These are phyloP conservation scores for Palythoa grandis DNA, from an alignment of 92 coral and sea anemone genomes.

Conservation along the genomic window DNA sequence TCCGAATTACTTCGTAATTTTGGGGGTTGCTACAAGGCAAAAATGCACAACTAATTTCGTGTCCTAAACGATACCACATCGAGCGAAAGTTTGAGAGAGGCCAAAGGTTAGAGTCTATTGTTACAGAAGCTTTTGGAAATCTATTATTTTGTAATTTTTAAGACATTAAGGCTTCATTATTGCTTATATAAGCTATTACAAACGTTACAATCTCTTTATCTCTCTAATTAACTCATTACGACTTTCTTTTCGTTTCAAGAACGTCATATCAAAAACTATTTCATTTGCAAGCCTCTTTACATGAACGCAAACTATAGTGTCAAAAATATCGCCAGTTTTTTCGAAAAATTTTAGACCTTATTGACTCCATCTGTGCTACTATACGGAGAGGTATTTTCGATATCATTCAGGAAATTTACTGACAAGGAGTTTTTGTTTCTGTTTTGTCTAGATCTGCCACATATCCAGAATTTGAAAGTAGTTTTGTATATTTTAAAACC, in stretches of 20 bases:
- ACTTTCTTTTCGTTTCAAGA: neutral
- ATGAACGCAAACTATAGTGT: neutral
- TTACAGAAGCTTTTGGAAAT: conserved; percentile 28
- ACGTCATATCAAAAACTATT: neutral
- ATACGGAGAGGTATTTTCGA: conserved; percentile 10
- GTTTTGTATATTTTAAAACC: conserved; percentile 4
- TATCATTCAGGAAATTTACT: neutral
- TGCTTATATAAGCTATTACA: conserved; percentile 3
- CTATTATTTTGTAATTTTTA: conserved; percentile 38
- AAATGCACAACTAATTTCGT: conserved; percentile 14
- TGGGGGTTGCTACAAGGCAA: neutral
- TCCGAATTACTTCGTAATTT: conserved; percentile 35
- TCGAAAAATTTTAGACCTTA: neutral
- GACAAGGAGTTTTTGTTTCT: conserved; percentile 20
- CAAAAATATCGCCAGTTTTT: neutral
- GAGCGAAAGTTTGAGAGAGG: neutral
- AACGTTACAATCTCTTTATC: conserved; percentile 35
- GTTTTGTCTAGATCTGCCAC: conserved; percentile 26
- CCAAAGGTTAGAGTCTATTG: conserved; percentile 13
- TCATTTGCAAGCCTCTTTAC: neutral
- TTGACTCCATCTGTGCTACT: neutral
- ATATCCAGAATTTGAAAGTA: neutral
- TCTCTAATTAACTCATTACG: conserved; percentile 15
- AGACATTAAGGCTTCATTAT: conserved; percentile 29
- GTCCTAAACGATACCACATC: conserved; percentile 26